A percentile compares a stretch with the other conserved stretches of the same genome.
phyloP scores from a whole-genome alignment of 1,140 invertebrate genomes.

The Bombus vancouverensis region DNA sequence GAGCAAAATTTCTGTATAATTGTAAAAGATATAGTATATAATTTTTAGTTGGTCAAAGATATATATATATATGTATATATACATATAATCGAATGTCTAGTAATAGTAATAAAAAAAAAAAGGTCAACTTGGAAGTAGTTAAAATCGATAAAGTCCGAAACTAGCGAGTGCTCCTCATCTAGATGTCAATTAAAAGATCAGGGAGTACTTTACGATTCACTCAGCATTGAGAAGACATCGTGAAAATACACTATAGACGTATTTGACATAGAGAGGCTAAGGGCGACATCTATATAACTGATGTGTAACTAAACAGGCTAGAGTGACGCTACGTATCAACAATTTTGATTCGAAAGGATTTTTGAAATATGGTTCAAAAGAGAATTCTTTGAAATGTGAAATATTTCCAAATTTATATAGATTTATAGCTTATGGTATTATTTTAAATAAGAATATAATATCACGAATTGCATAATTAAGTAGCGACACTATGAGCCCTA shows the following conservation, averaged over 20 bases:
- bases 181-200: background rate
- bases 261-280: background rate
- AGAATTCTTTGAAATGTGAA: background rate
- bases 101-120: too few species aligned
- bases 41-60: background rate
- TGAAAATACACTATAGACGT: slow-evolving; percentile 20
- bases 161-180: slow-evolving; percentile 43
- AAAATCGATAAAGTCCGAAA: slow-evolving; percentile 48
- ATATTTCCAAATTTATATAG: background rate
- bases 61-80: background rate
- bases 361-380: background rate
- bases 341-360: background rate
- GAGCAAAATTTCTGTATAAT: background rate
- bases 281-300: background rate
- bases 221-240: slow-evolving; percentile 33
- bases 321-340: slow-evolving; percentile 35
- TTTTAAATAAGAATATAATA: background rate
- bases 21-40: too few species aligned
- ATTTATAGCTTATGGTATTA: background rate
- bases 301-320: slow-evolving; percentile 5
- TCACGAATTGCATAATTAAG: background rate
- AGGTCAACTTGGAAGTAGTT: slow-evolving; percentile 1
- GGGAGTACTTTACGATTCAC: slow-evolving; percentile 33
- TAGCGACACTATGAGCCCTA: slow-evolving; percentile 45
- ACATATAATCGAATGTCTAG: background rate